phyloP scores from a whole-genome alignment of 2,888 invertebrate genomes.

The Fragum fragum region DNA sequence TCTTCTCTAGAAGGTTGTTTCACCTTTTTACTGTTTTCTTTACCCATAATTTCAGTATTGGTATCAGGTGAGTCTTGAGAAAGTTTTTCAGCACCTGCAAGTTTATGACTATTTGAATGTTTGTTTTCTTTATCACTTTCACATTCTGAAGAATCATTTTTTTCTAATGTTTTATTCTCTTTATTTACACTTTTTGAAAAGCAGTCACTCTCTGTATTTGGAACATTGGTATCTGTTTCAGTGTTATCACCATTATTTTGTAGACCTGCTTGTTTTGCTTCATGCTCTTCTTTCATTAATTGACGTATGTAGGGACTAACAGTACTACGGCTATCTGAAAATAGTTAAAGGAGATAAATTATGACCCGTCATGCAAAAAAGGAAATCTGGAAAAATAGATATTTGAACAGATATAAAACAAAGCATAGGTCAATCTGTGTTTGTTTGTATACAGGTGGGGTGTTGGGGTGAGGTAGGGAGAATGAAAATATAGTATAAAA shows the following conservation, averaged over 20 bases:
- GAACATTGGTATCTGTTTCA: conserved; percentile 11
- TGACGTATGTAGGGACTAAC: conserved; percentile 83
- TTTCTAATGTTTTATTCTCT: neutral
- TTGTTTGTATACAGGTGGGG: too few relatives aligned
- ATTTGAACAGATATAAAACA: too few relatives aligned
- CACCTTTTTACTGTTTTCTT: conserved; percentile 25
- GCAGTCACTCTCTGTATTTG: neutral
- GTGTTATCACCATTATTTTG: conserved; percentile 22
- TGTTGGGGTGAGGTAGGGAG: too few relatives aligned
- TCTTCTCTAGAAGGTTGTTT: conserved; percentile 61
- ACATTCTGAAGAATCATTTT: neutral
- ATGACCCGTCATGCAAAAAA: too few relatives aligned
- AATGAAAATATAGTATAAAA: too few relatives aligned
- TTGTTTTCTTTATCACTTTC: neutral
- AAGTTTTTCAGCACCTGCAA: conserved; percentile 9
- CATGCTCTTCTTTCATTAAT: conserved; percentile 81
- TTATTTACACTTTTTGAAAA: neutral
- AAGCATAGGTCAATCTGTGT: too few relatives aligned
- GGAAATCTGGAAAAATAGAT: too few relatives aligned
- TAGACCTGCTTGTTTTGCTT: conserved; percentile 47
- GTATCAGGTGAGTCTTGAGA: neutral
- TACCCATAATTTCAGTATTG: conserved; percentile 7
- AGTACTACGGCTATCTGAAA: conserved; percentile 79
- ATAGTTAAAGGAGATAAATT: too few relatives aligned
- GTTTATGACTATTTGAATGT: conserved; percentile 9